A percentile compares a stretch with the other conserved stretches of the same genome.
phyloP scores from a whole-genome alignment of 2,797 vertebrate species.

The Buceros bicornis region DNA sequence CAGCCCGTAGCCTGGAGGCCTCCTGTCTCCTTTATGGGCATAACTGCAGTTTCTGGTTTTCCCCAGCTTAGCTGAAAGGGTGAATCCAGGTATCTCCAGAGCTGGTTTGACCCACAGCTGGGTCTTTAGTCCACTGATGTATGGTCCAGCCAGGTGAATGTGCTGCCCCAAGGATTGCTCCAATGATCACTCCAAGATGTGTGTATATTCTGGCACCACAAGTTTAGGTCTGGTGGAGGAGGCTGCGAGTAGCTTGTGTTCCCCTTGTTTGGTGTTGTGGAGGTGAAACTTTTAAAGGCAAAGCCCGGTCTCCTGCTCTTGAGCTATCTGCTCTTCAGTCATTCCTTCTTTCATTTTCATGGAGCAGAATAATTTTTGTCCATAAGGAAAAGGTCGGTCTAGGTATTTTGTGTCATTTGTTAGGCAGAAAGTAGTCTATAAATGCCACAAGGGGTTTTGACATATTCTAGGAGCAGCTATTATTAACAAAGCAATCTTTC shows the following conservation, averaged over 20 bases:
- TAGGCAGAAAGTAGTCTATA: not conserved
- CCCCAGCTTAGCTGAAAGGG: not conserved
- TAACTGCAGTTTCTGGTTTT: not conserved
- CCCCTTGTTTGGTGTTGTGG: not conserved
- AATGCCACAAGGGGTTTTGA: not conserved
- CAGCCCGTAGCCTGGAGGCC: not conserved
- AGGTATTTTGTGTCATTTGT: not conserved
- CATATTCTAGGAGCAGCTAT: not conserved
- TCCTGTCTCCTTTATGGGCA: not conserved
- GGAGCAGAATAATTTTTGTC: not conserved
- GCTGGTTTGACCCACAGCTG: not conserved
- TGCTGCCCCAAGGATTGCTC: not conserved
- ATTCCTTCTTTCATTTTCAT: not conserved
- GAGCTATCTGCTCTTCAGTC: not conserved
- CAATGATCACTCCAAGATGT: not conserved
- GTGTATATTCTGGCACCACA: not conserved
- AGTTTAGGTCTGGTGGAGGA: not conserved
- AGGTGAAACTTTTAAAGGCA: not conserved
- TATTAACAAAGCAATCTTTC: not conserved
- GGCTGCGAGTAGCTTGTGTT: not conserved
- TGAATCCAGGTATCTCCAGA: not conserved
- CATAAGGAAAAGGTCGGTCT: not conserved
- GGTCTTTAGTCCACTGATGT: not conserved
- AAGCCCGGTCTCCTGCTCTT: not conserved
- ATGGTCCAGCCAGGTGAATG: accelerated